Evolutionary conservation across 2,888 invertebrate species (phyloP).

Genomic region (Philaethria dido): DNA sequence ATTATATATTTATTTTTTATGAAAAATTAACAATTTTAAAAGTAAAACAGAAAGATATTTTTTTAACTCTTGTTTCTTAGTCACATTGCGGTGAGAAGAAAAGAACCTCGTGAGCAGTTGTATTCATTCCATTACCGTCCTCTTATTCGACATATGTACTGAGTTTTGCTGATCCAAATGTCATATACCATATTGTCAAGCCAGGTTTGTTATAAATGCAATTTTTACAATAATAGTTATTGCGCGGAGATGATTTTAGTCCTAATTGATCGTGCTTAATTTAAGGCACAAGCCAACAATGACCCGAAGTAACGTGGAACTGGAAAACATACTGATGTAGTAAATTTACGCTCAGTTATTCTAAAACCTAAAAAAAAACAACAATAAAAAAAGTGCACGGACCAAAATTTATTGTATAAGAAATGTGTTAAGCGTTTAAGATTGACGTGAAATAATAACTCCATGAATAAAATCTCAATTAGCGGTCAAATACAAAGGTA

Average conservation of each 20-base stretch:
- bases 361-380: constrained; percentile 8
- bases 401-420: constrained; percentile 33
- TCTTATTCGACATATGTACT: no score
- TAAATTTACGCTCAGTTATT: neutral
- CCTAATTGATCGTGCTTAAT: no score
- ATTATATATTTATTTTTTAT: no score
- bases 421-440: constrained; percentile 46
- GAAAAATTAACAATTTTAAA: no score
- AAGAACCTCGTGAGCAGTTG: no score
- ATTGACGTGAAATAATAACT: constrained; percentile 49
- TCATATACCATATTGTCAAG: no score
- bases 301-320: neutral
- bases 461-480: constrained; percentile 83
- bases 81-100: no score
- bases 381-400: constrained; percentile 31
- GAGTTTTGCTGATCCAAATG: no score
- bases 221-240: neutral
- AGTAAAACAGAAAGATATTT: no score
- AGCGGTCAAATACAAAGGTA: constrained; percentile 65
- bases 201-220: neutral
- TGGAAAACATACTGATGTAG: neutral
- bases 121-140: neutral
- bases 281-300: no score
- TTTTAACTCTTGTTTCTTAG: no score
- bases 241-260: no score